Evolutionary conservation across 1,140 invertebrate species (phyloP), one percentile per base, ranked within the genome.

Genomic region (Drosophila subpulchrella): DNA sequence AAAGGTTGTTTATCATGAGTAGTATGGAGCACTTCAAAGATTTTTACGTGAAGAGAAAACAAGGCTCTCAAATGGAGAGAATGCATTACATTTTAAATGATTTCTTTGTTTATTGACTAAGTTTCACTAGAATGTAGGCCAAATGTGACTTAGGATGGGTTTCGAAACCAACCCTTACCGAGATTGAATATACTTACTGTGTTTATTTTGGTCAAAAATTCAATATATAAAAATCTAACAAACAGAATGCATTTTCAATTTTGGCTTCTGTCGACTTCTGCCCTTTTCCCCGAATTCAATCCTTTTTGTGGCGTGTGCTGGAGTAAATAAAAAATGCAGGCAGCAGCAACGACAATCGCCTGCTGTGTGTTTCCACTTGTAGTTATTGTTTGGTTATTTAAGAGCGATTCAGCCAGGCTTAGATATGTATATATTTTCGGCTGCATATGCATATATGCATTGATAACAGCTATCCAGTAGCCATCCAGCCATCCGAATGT

Each of bases 321-420:
- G 42, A 71, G 65, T 71, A 42, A 71, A 71, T 72, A 72, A 72
- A 70, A 71, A 71, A 70, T 56, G 36, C 63, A 68, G 50, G 50
- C 48, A 47, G 24, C 42, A 48, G 50, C 36, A 58, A 66, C 56
- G 74, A 68, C 55, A 77, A 77, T 70, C 60, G 42, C 42, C 41
- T 50, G 42, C 57, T 42, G 44, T 42, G 44, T 77, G 38, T 58
- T 59, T 77, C 72, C 73, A 67, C 60, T 71, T 60, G 68, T 55
- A 80, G 84, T 83, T 88, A 88, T 88, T 88, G 83, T 88, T 89
- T 88, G 83, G 84, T 89, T 88, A 89, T 88, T 88, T 88, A 88
- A 89, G 79, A 80, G 83, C 83, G 78, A 80, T 89, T 83, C 83
- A 88, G 73, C 84, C 75, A 71, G 77, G 84, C 88, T 89, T 89